Evolutionary conservation across 1,140 invertebrate genomes (phyloP), one percentile per base, ranked within the genome.

Genomic region (Telenomus remus): DNA sequence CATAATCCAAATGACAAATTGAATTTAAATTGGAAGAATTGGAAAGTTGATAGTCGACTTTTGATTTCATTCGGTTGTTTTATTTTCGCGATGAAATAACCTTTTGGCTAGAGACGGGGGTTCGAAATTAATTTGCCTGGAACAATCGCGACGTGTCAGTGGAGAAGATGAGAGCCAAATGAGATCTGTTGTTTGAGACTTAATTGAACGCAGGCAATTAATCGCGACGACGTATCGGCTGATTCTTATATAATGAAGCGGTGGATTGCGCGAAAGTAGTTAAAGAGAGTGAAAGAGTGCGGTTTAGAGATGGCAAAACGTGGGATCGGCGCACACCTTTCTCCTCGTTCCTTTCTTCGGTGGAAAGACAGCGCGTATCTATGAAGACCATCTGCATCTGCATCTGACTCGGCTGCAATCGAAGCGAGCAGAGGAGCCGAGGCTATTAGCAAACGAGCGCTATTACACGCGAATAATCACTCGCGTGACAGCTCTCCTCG

Each of bases 401-500:
- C 65, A 66, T 76, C 53, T 50, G 73, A 70, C 73, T 65, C 59
- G 59, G 59, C 33, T 35, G 49, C 57, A 76, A 76, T 76, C 73
- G 65, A 70, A 76, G 60, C 15, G 44, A 56, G 59, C 65, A n/a
- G n/a, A n/a, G 19, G 19, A 27, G 19, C 1, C 2, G 19, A 27
- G 19, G 19, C 65, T 70, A 70, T 76, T 69, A 69, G 65, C 65
- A 69, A 27, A 70, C 73, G 70, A 76, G 73, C 70, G 65, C 73
- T 70, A 70, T 76, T 69, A 75, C 72, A 75, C 72, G 65, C 53
- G 65, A 76, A 76, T 76, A 70, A 76, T 70, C 61, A 49, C 10
- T 19, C 50, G n/a, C 50, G 55, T 76, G 72, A 76, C 72, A 76
- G 65, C 60, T 46, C 64, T 16, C 7, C 35, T 75, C 53, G 53